phyloP scores from a whole-genome alignment of 2,113 vertebrate genomes.

The Andinoacara biseriatus region DNA sequence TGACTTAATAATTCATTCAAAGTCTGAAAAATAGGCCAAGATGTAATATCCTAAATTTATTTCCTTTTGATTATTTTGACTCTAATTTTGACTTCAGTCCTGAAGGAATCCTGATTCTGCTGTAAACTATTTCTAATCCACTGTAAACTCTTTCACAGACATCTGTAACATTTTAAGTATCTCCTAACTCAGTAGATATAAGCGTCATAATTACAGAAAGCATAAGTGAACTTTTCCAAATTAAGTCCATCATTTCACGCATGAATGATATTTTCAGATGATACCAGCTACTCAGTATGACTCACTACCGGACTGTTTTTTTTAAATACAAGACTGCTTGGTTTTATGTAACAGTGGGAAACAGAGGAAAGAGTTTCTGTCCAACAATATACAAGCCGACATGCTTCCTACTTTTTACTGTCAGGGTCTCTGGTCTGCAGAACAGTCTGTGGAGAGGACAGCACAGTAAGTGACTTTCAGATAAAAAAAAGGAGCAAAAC shows the following conservation, averaged over 20 bases:
- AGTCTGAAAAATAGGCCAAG: not conserved
- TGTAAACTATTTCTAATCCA: not conserved
- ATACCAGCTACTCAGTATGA: not conserved
- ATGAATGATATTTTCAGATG: not conserved
- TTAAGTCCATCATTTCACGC: not conserved
- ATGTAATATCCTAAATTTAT: not conserved
- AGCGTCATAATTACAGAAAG: not conserved
- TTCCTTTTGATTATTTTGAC: not conserved
- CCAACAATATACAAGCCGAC: not conserved
- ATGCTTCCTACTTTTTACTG: not conserved
- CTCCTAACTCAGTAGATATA: not conserved
- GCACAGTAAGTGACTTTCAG: no score
- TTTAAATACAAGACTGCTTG: no score
- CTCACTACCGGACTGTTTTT: not conserved
- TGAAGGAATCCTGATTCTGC: not conserved
- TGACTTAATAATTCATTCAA: not conserved
- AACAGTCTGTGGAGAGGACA: no score
- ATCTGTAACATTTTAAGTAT: not conserved
- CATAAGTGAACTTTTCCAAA: not conserved
- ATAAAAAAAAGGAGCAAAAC: no score
- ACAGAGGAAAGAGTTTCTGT: not conserved
- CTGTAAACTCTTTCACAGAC: not conserved
- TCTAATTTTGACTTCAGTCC: no score
- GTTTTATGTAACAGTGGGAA: not conserved
- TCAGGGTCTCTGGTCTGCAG: not conserved